Conservation (phyloP, 2,113 vertebrate genomes). For the Gallinago media region DNA sequence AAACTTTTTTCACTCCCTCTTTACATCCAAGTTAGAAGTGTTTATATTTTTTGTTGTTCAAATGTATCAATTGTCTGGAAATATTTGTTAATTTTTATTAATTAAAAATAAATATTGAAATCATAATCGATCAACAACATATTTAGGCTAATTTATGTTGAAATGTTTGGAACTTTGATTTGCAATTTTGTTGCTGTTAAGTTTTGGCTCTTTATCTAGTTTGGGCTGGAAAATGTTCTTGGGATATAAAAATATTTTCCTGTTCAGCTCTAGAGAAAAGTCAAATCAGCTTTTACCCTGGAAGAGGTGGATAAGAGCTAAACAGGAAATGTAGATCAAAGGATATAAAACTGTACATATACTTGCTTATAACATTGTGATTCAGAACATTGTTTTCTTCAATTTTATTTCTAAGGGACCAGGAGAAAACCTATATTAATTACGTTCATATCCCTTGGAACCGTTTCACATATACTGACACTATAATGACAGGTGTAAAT, state of each 20-base stretch:
- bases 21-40: neutral
- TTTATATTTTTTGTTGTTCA: neutral
- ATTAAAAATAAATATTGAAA: neutral
- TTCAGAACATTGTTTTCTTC: neutral
- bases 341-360: neutral
- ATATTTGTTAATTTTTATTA: neutral
- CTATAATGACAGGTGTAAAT: neutral
- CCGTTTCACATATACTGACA: neutral
- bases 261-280: neutral
- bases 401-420: neutral
- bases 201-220: neutral
- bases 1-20: neutral
- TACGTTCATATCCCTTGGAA: neutral
- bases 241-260: neutral
- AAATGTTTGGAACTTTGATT: neutral
- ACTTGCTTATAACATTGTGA: neutral
- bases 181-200: neutral
- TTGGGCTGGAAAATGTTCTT: neutral
- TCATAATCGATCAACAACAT: neutral
- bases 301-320: neutral
- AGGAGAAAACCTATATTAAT: neutral
- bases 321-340: neutral
- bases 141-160: neutral
- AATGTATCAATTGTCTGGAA: neutral
- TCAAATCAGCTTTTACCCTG: neutral